Conservation (phyloP, 1,140 invertebrate genomes). For the Drosophila paulistorum region DNA sequence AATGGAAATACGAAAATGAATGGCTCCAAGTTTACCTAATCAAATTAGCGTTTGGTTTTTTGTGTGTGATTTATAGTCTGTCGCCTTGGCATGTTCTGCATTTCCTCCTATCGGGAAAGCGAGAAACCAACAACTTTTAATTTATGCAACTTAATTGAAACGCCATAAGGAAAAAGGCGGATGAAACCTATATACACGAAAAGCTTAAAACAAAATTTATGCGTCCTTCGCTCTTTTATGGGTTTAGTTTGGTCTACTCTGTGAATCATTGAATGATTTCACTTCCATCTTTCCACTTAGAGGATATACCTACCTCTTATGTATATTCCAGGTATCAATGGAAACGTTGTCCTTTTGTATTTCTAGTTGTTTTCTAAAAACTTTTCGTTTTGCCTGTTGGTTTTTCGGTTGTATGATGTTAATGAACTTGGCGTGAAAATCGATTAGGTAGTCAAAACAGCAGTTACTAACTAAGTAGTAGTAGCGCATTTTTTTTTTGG, state of each 20-base stretch:
- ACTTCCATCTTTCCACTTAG: background rate
- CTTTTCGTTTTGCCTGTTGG: background rate
- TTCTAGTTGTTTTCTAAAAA: background rate
- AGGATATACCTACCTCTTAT: no score
- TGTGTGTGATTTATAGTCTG: conserved; percentile 52
- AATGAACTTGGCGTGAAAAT: conserved; percentile 57
- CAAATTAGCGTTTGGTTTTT: conserved; percentile 50
- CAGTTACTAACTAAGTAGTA: conserved; percentile 50
- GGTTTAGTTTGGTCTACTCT: conserved; percentile 35
- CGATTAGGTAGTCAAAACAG: conserved; percentile 41
- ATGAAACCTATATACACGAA: conserved; percentile 4
- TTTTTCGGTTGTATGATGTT: conserved; percentile 42
- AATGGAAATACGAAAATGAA: conserved; percentile 40
- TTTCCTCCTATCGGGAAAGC: background rate
- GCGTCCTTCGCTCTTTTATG: conserved; percentile 44
- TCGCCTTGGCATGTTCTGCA: background rate
- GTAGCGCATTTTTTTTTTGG: conserved; percentile 6
- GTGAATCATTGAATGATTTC: conserved; percentile 12
- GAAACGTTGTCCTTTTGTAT: background rate
- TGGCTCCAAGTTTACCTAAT: conserved; percentile 51
- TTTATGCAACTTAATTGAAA: conserved; percentile 65
- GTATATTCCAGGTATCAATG: background rate
- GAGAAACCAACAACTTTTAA: conserved; percentile 45
- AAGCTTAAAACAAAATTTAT: conserved; percentile 49
- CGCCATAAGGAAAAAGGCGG: conserved; percentile 52